phyloP scores from a whole-genome alignment of 2,113 vertebrate species.

The Tetrax tetrax region DNA sequence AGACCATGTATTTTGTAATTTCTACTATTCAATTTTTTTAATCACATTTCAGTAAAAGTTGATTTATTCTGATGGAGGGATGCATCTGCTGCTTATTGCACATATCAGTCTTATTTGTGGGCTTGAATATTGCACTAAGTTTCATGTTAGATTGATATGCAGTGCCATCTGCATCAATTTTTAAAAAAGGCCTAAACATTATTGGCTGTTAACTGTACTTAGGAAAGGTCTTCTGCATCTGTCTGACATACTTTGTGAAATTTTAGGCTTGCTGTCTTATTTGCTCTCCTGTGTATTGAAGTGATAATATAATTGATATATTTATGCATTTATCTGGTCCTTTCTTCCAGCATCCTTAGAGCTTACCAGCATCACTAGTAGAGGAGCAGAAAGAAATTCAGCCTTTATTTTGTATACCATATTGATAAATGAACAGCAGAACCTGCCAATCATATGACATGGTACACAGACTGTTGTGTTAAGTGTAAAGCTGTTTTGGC shows the following conservation, averaged over 20 bases:
- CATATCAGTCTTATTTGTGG: neutral
- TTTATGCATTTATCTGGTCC: neutral
- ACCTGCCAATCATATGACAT: neutral
- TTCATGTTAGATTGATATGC: neutral
- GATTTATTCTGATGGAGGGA: neutral
- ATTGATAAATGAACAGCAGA: neutral
- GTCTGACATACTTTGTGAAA: neutral
- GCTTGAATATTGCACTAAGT: neutral
- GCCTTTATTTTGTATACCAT: neutral
- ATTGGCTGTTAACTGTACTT: neutral
- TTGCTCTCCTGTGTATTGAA: neutral
- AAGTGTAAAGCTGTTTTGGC: neutral
- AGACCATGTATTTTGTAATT: neutral
- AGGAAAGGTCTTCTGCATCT: neutral
- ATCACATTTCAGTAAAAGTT: neutral
- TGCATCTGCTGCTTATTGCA: neutral
- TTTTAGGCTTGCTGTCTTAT: neutral
- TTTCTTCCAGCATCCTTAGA: neutral
- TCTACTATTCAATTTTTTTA: neutral
- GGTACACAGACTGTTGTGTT: neutral
- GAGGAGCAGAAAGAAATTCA: neutral
- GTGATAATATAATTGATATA: fast-evolving
- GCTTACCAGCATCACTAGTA: neutral
- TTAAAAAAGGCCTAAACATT: neutral
- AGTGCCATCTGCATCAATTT: neutral